phyloP scores from a whole-genome alignment of 2,797 vertebrate genomes.

The Sebastes miniatus region DNA sequence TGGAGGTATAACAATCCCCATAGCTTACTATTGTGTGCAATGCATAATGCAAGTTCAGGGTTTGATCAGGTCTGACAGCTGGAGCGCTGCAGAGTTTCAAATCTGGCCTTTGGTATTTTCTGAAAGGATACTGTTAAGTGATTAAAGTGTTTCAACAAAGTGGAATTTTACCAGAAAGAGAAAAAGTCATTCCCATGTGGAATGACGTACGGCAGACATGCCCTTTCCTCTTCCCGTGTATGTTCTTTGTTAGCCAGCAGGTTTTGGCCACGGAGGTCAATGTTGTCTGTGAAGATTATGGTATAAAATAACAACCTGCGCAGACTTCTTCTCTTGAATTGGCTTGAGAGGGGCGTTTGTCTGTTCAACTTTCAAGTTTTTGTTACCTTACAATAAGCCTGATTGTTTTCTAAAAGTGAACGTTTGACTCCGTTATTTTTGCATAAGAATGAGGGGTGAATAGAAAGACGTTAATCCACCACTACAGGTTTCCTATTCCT shows the following conservation, averaged over 20 bases:
- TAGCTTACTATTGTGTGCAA: neutral
- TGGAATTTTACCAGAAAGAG: slow-evolving; percentile 24
- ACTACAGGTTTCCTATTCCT: too few relatives aligned
- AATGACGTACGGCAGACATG: slow-evolving; percentile 26
- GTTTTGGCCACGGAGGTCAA: slow-evolving; percentile 11
- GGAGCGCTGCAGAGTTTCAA: slow-evolving; percentile 31
- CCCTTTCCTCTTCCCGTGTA: slow-evolving; percentile 42
- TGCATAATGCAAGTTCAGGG: neutral
- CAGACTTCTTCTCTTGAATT: neutral
- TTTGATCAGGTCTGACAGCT: slow-evolving; percentile 38
- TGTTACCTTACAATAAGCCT: neutral
- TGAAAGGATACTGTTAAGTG: slow-evolving; percentile 21
- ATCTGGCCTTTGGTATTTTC: neutral
- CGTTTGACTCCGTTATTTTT: neutral
- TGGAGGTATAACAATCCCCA: neutral
- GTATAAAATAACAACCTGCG: neutral
- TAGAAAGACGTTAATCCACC: neutral
- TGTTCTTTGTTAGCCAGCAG: slow-evolving; percentile 30
- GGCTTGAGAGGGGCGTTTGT: neutral
- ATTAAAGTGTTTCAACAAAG: slow-evolving; percentile 43
- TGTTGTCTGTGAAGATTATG: slow-evolving; percentile 22
- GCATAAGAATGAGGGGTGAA: neutral
- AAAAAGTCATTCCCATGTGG: slow-evolving; percentile 30
- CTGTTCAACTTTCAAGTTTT: neutral
- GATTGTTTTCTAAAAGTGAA: neutral